phyloP scores from a whole-genome alignment of 2,797 vertebrate genomes.

The Rhinatrema bivittatum region DNA sequence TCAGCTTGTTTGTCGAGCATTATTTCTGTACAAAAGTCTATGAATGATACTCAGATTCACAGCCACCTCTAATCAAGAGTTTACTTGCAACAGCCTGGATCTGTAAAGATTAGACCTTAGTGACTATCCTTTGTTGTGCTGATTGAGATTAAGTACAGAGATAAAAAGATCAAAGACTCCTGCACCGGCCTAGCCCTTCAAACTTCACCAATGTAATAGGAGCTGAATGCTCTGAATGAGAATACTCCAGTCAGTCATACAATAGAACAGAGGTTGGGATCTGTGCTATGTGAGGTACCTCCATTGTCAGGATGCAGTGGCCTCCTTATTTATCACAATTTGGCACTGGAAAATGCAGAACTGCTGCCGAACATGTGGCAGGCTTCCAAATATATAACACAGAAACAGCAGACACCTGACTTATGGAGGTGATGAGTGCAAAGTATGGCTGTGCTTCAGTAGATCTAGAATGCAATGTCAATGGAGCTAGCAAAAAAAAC shows the following conservation, averaged over 20 bases:
- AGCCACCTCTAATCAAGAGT: too few species aligned
- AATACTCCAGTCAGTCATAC: background rate
- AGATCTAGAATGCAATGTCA: too few species aligned
- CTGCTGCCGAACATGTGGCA: background rate
- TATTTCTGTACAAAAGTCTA: too few species aligned
- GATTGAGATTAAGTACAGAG: slow-evolving; percentile 11
- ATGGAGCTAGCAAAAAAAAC: too few species aligned
- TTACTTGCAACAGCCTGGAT: background rate
- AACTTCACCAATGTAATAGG: slow-evolving; percentile 9
- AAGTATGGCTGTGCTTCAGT: too few species aligned
- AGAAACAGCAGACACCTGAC: background rate
- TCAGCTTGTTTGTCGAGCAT: too few species aligned
- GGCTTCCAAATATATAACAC: background rate
- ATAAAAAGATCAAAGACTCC: slow-evolving; percentile 16
- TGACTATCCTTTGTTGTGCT: slow-evolving; percentile 7
- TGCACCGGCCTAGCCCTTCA: slow-evolving; percentile 5
- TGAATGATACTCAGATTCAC: background rate
- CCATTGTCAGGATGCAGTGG: background rate
- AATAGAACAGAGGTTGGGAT: background rate
- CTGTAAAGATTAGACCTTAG: slow-evolving; percentile 6
- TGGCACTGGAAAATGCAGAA: background rate
- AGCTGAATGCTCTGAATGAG: slow-evolving; percentile 2
- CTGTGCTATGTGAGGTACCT: background rate
- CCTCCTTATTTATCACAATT: background rate
- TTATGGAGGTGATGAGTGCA: too few species aligned